These are phyloP conservation scores for Gymnopithys bicolor DNA, from an alignment of 2,797 vertebrate genomes.

Conservation along the genomic window DNA sequence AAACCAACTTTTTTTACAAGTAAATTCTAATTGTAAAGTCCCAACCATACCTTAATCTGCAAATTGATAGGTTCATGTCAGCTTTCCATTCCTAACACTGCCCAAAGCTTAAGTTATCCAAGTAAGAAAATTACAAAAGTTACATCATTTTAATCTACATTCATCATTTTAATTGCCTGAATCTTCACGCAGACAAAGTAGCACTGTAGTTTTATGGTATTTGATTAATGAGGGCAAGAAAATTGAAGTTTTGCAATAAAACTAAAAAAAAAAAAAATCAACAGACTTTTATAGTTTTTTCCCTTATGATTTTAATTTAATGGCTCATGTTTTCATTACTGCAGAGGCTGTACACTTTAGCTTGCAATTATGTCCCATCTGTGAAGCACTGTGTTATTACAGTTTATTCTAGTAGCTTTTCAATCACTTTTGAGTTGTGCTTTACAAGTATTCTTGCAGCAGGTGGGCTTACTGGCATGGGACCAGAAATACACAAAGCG, in stretches of 20 bases:
- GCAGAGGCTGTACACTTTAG: slow-evolving; percentile 86
- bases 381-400: slow-evolving; percentile 87
- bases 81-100: slow-evolving; percentile 32
- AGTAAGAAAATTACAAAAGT: slow-evolving; percentile 77
- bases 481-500: slow-evolving; percentile 85
- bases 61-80: slow-evolving; percentile 63
- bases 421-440: slow-evolving; percentile 89
- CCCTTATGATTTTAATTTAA: slow-evolving; percentile 89
- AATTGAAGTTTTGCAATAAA: slow-evolving; percentile 90
- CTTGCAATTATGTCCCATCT: slow-evolving; percentile 88
- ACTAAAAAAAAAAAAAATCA: slow-evolving; percentile 82
- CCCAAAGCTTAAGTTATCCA: slow-evolving; percentile 64
- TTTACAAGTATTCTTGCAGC: slow-evolving; percentile 89
- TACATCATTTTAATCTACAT: slow-evolving; percentile 81
- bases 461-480: slow-evolving; percentile 86
- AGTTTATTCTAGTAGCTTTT: slow-evolving; percentile 88
- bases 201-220: slow-evolving; percentile 81
- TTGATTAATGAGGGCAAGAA: slow-evolving; percentile 89
- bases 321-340: slow-evolving; percentile 87
- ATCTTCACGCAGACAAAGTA: slow-evolving; percentile 80
- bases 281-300: slow-evolving; percentile 84
- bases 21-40: not conserved
- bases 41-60: slow-evolving; percentile 9
- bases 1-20: not conserved
- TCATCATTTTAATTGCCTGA: slow-evolving; percentile 80